phyloP scores from a whole-genome alignment of 2,113 vertebrate genomes.

The Periophthalmodon schlosseri region DNA sequence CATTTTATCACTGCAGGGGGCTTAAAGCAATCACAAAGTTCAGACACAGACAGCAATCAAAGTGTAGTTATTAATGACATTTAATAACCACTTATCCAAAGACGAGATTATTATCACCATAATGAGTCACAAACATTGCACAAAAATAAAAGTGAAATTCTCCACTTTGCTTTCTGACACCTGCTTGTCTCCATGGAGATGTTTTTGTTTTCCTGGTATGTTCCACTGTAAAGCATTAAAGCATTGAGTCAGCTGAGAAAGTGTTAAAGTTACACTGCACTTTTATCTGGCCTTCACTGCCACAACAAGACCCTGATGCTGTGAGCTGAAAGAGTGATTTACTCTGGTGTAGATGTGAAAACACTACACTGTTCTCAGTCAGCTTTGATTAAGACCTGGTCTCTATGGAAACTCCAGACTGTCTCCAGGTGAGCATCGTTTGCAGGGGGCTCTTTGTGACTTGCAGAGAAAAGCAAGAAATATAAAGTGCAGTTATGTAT shows the following conservation, averaged over 20 bases:
- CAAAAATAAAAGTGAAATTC: no score
- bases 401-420: constrained; percentile 43
- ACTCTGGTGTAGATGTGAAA: constrained; percentile 5
- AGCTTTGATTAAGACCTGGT: constrained; percentile 40
- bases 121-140: no score
- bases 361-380: background rate
- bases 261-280: background rate
- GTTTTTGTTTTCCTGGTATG: no score
- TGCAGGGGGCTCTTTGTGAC: constrained; percentile 15
- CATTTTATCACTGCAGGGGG: background rate
- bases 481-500: background rate
- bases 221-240: no score
- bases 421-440: constrained; percentile 38
- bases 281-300: background rate
- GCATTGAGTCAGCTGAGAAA: background rate
- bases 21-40: background rate
- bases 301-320: background rate
- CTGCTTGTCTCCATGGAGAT: no score
- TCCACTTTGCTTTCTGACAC: no score
- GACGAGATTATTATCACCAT: no score
- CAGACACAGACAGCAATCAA: background rate
- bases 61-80: background rate
- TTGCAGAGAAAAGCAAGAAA: constrained; percentile 13
- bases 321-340: constrained; percentile 17
- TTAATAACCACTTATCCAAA: background rate